phyloP scores from a whole-genome alignment of 1,140 invertebrate species.

The Bathynomus jamesi region DNA sequence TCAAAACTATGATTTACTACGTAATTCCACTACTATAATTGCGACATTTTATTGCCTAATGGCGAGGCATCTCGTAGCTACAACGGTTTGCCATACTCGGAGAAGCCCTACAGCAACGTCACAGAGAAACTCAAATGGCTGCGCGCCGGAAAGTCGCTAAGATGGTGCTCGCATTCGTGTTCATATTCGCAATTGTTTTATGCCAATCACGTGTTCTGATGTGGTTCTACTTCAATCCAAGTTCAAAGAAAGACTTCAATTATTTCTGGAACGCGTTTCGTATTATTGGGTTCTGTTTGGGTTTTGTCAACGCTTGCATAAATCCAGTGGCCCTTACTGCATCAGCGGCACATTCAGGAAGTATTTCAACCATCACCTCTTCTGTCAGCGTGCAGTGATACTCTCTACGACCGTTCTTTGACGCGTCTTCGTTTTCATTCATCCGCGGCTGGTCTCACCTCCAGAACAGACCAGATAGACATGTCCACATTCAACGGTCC shows the following conservation, averaged over 20 bases:
- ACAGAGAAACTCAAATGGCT: constrained; percentile 3
- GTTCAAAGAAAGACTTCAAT: constrained; percentile 63
- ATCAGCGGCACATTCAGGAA: constrained; percentile 83
- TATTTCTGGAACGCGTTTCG: constrained; percentile 75
- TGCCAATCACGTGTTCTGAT: constrained; percentile 74
- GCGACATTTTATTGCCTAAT: constrained; percentile 77
- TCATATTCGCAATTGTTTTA: constrained; percentile 81
- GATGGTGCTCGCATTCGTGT: constrained; percentile 77
- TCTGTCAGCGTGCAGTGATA: constrained; percentile 51
- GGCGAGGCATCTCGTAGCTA: constrained; percentile 70
- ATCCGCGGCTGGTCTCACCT: not conserved
- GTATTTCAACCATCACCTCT: constrained; percentile 82
- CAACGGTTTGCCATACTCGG: constrained; percentile 64
- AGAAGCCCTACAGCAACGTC: not conserved
- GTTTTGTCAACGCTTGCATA: constrained; percentile 81
- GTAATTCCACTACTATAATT: constrained; percentile 72
- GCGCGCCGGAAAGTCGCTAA: constrained; percentile 64
- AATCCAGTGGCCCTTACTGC: constrained; percentile 88
- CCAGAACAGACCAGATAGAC: not conserved
- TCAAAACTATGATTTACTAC: constrained; percentile 53
- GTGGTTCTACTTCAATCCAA: constrained; percentile 76
- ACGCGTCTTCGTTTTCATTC: constrained; percentile 10
- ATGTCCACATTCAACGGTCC: not conserved
- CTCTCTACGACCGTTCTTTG: not conserved
- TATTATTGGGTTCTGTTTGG: constrained; percentile 71